phyloP scores from a whole-genome alignment of 1,140 invertebrate species.

The Episyrphus balteatus region DNA sequence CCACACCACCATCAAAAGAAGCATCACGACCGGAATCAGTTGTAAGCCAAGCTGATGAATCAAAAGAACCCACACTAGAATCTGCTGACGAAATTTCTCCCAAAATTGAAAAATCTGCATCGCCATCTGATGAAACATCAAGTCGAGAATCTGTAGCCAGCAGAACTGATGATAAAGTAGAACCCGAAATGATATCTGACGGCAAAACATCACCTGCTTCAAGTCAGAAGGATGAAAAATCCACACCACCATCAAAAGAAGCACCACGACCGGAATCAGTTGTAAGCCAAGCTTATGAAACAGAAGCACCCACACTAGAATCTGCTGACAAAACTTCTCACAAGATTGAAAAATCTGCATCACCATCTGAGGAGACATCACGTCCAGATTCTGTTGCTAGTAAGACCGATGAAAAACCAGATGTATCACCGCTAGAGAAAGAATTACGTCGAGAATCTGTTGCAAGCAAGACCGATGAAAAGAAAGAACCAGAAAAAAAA shows the following conservation, averaged over 20 bases:
- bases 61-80: background rate
- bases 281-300: conserved; percentile 1
- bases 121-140: background rate
- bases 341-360: too few species aligned
- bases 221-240: conserved; percentile 6
- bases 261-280: conserved; percentile 12
- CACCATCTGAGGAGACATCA: too few species aligned
- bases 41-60: too few species aligned
- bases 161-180: too few species aligned
- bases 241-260: conserved; percentile 13
- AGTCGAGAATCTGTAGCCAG: too few species aligned
- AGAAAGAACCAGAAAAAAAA: conserved; percentile 4
- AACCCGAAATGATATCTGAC: conserved; percentile 5
- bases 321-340: too few species aligned
- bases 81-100: background rate
- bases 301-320: too few species aligned
- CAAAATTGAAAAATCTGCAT: conserved; percentile 9
- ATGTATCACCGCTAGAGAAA: conserved; percentile 10
- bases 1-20: background rate
- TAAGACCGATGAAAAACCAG: background rate
- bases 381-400: background rate
- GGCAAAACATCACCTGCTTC: conserved; percentile 5
- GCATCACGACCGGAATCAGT: background rate
- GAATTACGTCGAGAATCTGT: conserved; percentile 12
- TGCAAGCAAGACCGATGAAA: too few species aligned